Conservation (phyloP, 2,888 invertebrate genomes). For the Cryptophagus acutangulus region DNA sequence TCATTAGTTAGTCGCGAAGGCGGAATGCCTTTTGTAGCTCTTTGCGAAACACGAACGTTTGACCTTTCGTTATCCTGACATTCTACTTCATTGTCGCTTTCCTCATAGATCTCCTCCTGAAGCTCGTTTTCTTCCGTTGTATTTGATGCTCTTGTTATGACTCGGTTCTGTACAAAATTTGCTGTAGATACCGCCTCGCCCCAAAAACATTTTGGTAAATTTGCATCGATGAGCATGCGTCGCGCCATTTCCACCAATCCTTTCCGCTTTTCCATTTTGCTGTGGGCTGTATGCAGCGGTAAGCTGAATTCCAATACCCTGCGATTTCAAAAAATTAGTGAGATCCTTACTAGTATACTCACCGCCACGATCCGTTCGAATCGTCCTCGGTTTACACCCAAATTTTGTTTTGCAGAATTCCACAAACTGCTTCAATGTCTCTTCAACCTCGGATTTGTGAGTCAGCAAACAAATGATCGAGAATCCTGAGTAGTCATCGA, state of each 20-base stretch:
- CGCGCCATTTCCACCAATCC: conserved; percentile 23
- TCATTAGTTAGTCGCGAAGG: too few relatives aligned
- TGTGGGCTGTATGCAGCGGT: conserved; percentile 42
- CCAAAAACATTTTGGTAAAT: conserved; percentile 14
- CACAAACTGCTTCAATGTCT: conserved; percentile 7
- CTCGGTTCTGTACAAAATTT: conserved; percentile 14
- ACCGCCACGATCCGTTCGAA: conserved; percentile 30
- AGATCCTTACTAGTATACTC: conserved; percentile 36
- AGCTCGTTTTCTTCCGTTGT: too few relatives aligned
- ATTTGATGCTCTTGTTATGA: too few relatives aligned
- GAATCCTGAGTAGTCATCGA: conserved; percentile 10
- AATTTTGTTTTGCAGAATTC: conserved; percentile 6
- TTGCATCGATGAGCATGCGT: conserved; percentile 13
- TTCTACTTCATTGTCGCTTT: too few relatives aligned
- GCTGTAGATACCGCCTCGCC: conserved; percentile 16
- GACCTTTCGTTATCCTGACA: too few relatives aligned
- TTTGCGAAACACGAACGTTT: too few relatives aligned
- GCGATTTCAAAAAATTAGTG: conserved; percentile 31
- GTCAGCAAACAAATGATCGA: conserved; percentile 7
- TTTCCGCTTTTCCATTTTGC: conserved; percentile 40
- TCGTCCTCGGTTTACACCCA: not conserved
- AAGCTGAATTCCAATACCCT: conserved; percentile 35
- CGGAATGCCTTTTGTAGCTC: too few relatives aligned
- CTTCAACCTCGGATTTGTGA: conserved; percentile 7
- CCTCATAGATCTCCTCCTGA: too few relatives aligned